Base-by-base conservation (phyloP, 2,888 invertebrate species). In the Drosophila meridiana region DNA sequence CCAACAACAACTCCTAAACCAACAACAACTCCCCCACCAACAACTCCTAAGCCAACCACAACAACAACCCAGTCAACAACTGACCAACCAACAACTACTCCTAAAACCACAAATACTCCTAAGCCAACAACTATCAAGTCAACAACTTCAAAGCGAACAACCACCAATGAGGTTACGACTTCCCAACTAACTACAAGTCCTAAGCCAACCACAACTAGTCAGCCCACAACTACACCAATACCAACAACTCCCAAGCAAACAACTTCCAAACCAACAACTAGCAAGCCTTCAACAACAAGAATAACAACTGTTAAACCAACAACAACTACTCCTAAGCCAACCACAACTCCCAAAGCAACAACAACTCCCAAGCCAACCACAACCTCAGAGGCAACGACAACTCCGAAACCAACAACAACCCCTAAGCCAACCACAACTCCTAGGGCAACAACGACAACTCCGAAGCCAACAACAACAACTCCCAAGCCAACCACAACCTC, bases 1-100 rank as follows among this genome's bases (percentile, higher is more conserved):
- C 50, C 32, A 14, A 45, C 67, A 40, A 48, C 70, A 5, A 32
- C 62, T 14, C 9, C 68, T 2, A 6, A 13, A 2, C 13, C 40
- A 14, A 42, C 30, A 28, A 48, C 48, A 50, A 45, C 45, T 26
- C 20, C 20, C 20, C 20, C 30, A 28, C 30, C 48, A 50, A 40
- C 14, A 40, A 40, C 40, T 5, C 13, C 47, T 6, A 13, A 28
- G 28, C 28, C 65, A 32, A 11, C 59, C 9, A 56, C 66, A 32
- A 62, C 70, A 45, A 30, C 48, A 28, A 59, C 59, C 20, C 20
- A 20, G 20, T 20, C 20, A 20, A 1, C 20, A 20, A 20, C 20
- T 20, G 20, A 0, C 20, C 20, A 20, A 20, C 20, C 59, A 14
- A 56, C 66, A 32, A 62, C 70, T 50, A 30, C 48, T 4, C 5